Evolutionary conservation across 2,113 vertebrate genomes (phyloP), one percentile per base, ranked within the genome.

Genomic region (Lophius piscatorius): DNA sequence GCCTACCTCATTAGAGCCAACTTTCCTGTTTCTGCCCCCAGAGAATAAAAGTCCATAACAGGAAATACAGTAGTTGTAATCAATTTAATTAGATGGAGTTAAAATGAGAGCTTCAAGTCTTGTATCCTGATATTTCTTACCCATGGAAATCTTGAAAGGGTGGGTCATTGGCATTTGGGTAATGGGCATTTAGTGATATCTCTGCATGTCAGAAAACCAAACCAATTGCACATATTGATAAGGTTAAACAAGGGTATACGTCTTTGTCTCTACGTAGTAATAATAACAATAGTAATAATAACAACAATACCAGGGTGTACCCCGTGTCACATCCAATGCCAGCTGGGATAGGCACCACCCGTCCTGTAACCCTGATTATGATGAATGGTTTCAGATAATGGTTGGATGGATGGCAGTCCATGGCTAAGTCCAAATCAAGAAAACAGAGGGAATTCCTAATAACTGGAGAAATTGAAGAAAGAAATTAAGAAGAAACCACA

Each of bases 1-100:
- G 85, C 64, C 58, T 46, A 24, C 68, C 76, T 82, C 71, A 75
- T 81, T 83, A 74, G 58, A 46, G 47, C 54, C 55, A 44, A 63
- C 66, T 67, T 60, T 40, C 26, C 17, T 62, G 55, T 65, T 76
- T 76, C 46, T 44, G 49, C 26, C 70, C 58, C 38, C 14, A 55
- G 69, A 79, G 69, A 40, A 78, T 66, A 34, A 81, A 76, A 63
- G 49, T 73, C 60, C 73, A 22, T 29, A 63, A 21, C 31, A 18
- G 57, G 38, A 70, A 51, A 70, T 57, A n/a, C n/a, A n/a, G n/a
- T n/a, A 28, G 33, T 31, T 28, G 42, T 7, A 34, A 3, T n/a
- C n/a, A n/a, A n/a, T 56, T 9, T 47, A 22, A 61, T 77, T 70
- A 28, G 55, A 39, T 36, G 63, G 40, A 47, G 34, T 82, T 57